These are phyloP conservation scores for Argya squamiceps DNA, from an alignment of 2,797 vertebrate species.

Conservation along the genomic window DNA sequence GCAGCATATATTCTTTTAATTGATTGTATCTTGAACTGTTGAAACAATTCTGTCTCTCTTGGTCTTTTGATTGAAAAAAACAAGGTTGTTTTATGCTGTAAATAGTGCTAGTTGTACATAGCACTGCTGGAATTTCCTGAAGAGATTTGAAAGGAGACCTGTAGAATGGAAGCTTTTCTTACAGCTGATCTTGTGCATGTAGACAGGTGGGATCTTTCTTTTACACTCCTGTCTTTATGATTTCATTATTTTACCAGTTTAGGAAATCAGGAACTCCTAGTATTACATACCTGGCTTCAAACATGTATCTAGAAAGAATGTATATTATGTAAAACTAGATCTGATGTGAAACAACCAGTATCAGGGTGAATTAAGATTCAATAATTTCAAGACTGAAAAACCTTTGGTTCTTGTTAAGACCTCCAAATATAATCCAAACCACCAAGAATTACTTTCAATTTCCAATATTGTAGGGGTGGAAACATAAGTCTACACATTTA, in stretches of 20 bases:
- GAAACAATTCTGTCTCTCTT: not conserved
- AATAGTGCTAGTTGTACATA: not conserved
- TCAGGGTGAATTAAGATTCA: not conserved
- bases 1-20: not conserved
- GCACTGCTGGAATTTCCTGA: not conserved
- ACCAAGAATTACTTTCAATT: not conserved
- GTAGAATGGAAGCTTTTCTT: not conserved
- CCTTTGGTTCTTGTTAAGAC: not conserved
- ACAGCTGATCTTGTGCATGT: not conserved
- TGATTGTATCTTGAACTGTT: not conserved
- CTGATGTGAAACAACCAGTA: not conserved
- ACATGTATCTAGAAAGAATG: not conserved
- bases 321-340: not conserved
- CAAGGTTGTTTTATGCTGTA: not conserved
- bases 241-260: not conserved
- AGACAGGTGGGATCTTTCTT: not conserved
- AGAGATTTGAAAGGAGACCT: not conserved
- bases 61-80: not conserved
- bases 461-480: not conserved
- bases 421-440: not conserved
- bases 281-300: not conserved
- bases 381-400: not conserved
- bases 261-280: not conserved
- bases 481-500: not conserved
- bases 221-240: not conserved